Evolutionary conservation across 2,888 invertebrate genomes (phyloP).

Genomic region (Pemphredon lugubris): DNA sequence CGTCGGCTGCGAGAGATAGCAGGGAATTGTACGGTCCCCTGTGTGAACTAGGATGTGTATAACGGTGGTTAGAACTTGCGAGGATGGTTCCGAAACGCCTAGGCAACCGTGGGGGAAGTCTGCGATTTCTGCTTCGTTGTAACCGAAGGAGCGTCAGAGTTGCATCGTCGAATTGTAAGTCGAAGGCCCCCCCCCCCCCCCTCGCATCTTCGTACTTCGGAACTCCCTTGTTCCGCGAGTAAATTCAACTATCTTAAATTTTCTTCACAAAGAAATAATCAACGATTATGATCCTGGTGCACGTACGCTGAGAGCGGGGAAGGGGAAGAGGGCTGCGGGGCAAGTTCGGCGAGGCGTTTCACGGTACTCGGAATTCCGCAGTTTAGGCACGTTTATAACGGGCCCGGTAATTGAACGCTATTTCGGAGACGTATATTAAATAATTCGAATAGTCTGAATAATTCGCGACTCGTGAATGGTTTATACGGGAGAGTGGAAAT

Average conservation of each 20-base stretch:
- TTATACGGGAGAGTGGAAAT: no score
- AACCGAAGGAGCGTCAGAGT: constrained; percentile 28
- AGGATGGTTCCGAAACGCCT: constrained; percentile 45
- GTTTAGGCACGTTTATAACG: no score
- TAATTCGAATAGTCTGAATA: no score
- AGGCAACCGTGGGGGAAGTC: constrained; percentile 22
- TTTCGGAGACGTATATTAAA: no score
- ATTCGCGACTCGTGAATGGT: no score
- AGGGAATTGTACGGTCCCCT: constrained; percentile 60
- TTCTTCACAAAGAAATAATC: constrained; percentile 39
- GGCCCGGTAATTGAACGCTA: no score
- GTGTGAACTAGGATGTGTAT: constrained; percentile 55
- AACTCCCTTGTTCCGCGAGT: constrained; percentile 25
- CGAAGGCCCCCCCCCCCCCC: constrained; percentile 20
- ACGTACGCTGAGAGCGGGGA: constrained; percentile 29
- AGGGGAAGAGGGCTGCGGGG: no score
- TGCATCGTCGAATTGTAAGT: constrained; percentile 53
- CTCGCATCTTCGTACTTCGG: constrained; percentile 14
- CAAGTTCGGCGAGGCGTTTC: no score
- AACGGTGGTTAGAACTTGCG: constrained; percentile 58
- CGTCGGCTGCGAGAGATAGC: constrained; percentile 53
- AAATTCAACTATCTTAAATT: neutral
- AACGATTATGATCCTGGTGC: constrained; percentile 27
- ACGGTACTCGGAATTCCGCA: no score
- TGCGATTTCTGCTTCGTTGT: constrained; percentile 51